Conservation (phyloP, 1,140 invertebrate genomes). For the Trinorchestia longiramus region DNA sequence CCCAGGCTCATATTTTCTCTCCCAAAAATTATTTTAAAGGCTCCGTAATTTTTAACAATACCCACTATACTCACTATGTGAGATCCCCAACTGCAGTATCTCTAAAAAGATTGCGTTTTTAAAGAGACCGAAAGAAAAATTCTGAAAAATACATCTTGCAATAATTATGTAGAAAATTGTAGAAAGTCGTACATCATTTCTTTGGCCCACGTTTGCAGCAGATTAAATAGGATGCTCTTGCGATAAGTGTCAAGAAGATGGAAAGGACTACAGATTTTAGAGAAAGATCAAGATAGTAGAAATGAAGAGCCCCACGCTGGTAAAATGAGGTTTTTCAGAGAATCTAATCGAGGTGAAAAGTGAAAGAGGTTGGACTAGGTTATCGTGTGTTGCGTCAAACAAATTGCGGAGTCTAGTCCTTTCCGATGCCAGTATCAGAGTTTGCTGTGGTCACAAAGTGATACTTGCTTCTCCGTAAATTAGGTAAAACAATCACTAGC, state of each 20-base stretch:
- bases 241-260: not conserved
- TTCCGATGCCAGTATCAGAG: not conserved
- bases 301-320: not conserved
- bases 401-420: not conserved
- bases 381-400: not conserved
- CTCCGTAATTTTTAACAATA: not conserved
- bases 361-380: not conserved
- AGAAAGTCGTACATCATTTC: not conserved
- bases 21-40: not conserved
- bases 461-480: constrained; percentile 1
- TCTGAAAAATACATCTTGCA: not conserved
- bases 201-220: not conserved
- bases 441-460: not conserved
- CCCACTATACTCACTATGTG: too few relatives aligned
- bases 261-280: not conserved
- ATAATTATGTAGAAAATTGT: not conserved
- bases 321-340: not conserved
- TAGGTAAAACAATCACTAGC: not conserved
- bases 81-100: not conserved
- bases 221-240: not conserved
- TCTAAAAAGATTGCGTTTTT: not conserved
- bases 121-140: not conserved
- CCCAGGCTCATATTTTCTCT: not conserved
- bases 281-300: not conserved
- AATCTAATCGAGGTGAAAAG: not conserved